These are phyloP conservation scores for Anneissia japonica DNA, from an alignment of 35 echinoderm and acorn worm species.

Conservation along the genomic window DNA sequence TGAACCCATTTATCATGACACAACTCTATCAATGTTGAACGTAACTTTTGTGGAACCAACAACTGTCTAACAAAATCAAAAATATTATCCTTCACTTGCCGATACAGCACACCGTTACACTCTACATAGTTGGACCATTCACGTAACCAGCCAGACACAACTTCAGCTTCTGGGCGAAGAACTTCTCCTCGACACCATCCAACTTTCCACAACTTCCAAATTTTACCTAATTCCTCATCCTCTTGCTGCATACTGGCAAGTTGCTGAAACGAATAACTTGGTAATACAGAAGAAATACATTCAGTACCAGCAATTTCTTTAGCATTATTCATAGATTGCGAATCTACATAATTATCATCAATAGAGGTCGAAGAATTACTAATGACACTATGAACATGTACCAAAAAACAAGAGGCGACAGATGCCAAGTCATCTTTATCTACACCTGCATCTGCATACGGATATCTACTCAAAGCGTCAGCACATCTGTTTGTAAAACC, in stretches of 20 bases:
- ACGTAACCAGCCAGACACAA: not conserved
- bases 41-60: not conserved
- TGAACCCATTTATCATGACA: conserved; percentile 40
- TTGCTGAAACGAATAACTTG: too few relatives aligned
- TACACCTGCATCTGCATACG: not conserved
- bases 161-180: not conserved
- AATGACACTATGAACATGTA: too few relatives aligned
- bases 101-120: conserved; percentile 15
- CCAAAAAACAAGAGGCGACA: too few relatives aligned
- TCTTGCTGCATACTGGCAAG: too few relatives aligned
- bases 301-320: too few relatives aligned
- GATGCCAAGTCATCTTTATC: too few relatives aligned
- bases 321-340: too few relatives aligned
- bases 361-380: too few relatives aligned
- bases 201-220: conserved; percentile 12
- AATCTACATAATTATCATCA: too few relatives aligned
- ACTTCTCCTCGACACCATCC: not conserved
- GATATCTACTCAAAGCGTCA: conserved; percentile 25
- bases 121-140: not conserved
- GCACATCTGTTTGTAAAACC: conserved; percentile 14
- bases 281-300: too few relatives aligned
- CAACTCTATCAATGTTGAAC: not conserved
- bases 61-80: conserved; percentile 4
- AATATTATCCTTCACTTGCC: not conserved
- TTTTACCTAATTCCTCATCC: too few relatives aligned